Conservation (phyloP, 2,888 invertebrate species). For the Agriopis leucophaearia region DNA sequence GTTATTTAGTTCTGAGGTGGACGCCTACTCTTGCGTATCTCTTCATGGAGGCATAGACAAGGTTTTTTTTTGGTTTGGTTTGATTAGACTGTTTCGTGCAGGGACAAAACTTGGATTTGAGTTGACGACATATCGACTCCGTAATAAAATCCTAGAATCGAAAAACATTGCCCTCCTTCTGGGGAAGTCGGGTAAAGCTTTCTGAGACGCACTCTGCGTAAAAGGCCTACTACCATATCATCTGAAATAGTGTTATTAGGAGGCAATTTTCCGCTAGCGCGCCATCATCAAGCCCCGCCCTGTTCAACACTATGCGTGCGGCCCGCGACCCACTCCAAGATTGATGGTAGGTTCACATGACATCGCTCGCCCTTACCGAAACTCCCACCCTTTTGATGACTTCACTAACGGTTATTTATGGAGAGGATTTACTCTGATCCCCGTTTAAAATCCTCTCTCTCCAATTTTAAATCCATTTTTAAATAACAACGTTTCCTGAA, state of each 20-base stretch:
- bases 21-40: too few species aligned
- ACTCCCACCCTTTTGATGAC: constrained; percentile 82
- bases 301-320: constrained; percentile 67
- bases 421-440: constrained; percentile 74
- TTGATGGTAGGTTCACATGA: constrained; percentile 84
- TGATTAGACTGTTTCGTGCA: too few species aligned
- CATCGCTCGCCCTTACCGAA: constrained; percentile 75
- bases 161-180: too few species aligned
- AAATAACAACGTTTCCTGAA: constrained; percentile 54
- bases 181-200: too few species aligned
- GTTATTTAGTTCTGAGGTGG: too few species aligned
- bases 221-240: constrained; percentile 2
- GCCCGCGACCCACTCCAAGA: constrained; percentile 70
- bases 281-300: constrained; percentile 33
- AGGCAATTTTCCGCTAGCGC: constrained; percentile 39
- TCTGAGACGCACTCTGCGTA: background rate
- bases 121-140: too few species aligned
- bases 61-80: too few species aligned
- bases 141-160: too few species aligned
- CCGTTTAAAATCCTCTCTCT: constrained; percentile 65
- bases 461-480: constrained; percentile 69
- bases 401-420: constrained; percentile 84
- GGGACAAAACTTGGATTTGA: too few species aligned
- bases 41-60: too few species aligned
- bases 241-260: constrained; percentile 21